Percentiles rank a stretch among this genome's conserved stretches.
phyloP scores from a whole-genome alignment of 2,113 vertebrate genomes.

The Scalopus aquaticus region DNA sequence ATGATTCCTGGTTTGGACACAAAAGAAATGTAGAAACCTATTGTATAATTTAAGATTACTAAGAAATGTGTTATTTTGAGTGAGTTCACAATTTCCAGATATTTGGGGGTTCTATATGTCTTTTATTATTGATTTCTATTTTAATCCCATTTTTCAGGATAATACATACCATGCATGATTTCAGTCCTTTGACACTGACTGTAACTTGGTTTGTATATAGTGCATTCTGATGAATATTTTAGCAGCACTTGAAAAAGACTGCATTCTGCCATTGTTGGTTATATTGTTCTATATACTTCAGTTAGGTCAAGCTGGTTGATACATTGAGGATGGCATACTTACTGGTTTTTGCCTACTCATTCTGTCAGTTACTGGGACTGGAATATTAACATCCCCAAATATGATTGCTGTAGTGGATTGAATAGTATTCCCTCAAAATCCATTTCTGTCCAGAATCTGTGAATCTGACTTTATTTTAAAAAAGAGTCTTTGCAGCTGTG shows the following conservation, averaged over 20 bases:
- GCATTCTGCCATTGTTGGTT: background rate
- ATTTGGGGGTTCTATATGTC: background rate
- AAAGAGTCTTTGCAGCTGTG: background rate
- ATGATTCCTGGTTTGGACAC: background rate
- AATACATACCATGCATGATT: background rate
- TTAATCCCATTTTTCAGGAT: background rate
- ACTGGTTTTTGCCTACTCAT: background rate
- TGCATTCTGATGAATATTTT: background rate
- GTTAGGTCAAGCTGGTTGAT: background rate
- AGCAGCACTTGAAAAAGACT: background rate
- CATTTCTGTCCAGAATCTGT: background rate
- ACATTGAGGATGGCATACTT: too few species aligned
- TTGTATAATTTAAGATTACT: conserved; percentile 1
- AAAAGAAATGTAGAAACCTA: background rate
- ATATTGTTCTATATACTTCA: background rate
- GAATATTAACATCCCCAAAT: background rate
- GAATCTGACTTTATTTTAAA: background rate
- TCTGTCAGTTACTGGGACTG: background rate
- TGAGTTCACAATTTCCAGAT: background rate
- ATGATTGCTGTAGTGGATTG: background rate
- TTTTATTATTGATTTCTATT: conserved; percentile 29
- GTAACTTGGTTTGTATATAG: background rate
- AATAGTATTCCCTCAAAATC: background rate
- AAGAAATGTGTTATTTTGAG: background rate
- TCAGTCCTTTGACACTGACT: background rate